Evolutionary conservation across 2,888 invertebrate genomes (phyloP).

Genomic region (Cryptophagus acutangulus): DNA sequence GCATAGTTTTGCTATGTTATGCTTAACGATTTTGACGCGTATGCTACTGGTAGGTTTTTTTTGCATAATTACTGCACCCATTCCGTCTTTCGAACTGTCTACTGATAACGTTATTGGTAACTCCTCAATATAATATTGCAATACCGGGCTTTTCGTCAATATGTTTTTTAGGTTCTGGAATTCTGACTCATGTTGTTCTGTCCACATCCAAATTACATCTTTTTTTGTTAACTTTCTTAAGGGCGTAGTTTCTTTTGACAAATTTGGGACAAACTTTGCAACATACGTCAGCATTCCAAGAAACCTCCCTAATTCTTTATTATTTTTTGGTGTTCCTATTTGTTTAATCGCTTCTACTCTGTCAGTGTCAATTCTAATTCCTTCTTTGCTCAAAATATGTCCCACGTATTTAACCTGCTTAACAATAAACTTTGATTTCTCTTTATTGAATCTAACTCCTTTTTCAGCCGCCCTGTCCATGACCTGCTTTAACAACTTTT

Average conservation of each 20-base stretch:
- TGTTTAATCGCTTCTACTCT: conserved; percentile 1
- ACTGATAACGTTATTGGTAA: conserved; percentile 18
- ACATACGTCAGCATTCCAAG: conserved; percentile 13
- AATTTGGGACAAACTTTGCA: conserved; percentile 13
- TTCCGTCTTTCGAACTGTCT: conserved; percentile 19
- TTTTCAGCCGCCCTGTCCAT: conserved; percentile 18
- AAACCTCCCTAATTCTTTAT: conserved; percentile 2
- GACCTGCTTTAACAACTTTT: conserved; percentile 19
- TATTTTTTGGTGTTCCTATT: not conserved
- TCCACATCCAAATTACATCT: conserved; percentile 13
- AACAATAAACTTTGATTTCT: conserved; percentile 24
- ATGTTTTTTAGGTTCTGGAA: conserved; percentile 14
- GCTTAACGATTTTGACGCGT: conserved; percentile 25
- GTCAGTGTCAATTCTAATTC: conserved; percentile 8
- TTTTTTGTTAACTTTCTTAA: conserved; percentile 11
- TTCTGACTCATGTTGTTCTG: conserved; percentile 9
- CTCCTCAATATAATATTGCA: conserved; percentile 13
- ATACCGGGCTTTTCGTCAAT: conserved; percentile 11
- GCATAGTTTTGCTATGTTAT: conserved; percentile 23
- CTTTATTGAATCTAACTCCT: conserved; percentile 23
- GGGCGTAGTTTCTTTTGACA: conserved; percentile 6
- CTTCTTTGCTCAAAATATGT: conserved; percentile 23
- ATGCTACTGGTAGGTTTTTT: conserved; percentile 25
- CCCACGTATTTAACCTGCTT: conserved; percentile 28
- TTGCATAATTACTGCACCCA: conserved; percentile 26